These are phyloP conservation scores for Agelas oroides DNA, from an alignment of 37 sponge, comb jelly and placozoan species.

Conservation along the genomic window DNA sequence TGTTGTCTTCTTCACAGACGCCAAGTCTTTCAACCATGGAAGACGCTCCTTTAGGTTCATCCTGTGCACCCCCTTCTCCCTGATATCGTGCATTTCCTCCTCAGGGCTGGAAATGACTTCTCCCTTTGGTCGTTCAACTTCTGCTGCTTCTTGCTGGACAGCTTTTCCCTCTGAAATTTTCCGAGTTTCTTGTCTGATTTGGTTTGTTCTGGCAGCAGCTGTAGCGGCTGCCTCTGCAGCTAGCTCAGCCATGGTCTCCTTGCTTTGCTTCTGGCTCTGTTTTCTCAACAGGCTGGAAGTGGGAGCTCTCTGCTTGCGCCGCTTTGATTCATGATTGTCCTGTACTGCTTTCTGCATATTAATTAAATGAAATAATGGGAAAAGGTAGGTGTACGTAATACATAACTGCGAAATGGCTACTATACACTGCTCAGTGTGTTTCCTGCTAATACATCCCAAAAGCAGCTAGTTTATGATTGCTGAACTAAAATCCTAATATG, in stretches of 20 bases:
- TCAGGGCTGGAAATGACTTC: neutral
- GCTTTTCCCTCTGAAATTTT: neutral
- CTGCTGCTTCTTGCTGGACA: neutral
- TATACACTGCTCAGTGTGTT: too few species aligned
- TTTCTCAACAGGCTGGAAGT: conserved; percentile 22
- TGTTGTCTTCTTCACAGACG: neutral
- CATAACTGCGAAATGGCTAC: too few species aligned
- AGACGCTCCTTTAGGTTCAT: neutral
- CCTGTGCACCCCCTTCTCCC: neutral
- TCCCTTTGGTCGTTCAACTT: neutral
- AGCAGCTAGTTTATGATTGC: too few species aligned
- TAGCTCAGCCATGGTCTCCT: conserved; percentile 27
- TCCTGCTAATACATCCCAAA: too few species aligned
- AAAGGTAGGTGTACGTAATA: too few species aligned
- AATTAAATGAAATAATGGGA: too few species aligned
- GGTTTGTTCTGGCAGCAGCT: conserved; percentile 16
- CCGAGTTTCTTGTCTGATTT: conserved; percentile 3
- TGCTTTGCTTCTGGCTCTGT: conserved; percentile 20
- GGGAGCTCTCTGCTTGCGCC: neutral
- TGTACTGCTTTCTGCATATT: conserved; percentile 38
- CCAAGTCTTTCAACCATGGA: neutral
- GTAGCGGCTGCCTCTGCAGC: conserved; percentile 51
- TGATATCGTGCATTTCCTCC: neutral
- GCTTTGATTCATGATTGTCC: conserved; percentile 41
- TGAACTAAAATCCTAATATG: too few species aligned